These are phyloP conservation scores for Caenorhabditis wallacei DNA, from an alignment of 2,888 invertebrate genomes.

Conservation along the genomic window DNA sequence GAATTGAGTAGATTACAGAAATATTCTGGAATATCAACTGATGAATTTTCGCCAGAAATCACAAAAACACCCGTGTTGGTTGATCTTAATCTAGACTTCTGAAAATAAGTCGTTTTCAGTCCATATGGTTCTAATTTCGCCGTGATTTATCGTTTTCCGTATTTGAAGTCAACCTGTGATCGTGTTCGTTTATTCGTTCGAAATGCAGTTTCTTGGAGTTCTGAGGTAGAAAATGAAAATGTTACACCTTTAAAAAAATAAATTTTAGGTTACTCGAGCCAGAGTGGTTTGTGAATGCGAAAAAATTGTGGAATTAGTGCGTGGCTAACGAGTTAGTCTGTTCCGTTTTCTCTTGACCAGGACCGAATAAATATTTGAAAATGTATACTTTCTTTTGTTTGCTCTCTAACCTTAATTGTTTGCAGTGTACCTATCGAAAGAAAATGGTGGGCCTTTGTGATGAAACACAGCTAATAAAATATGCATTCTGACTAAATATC, in stretches of 20 bases:
- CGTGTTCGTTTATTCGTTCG: constrained; percentile 53
- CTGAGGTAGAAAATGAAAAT: constrained; percentile 22
- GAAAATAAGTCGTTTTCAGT: too few relatives aligned
- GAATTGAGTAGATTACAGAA: constrained; percentile 53
- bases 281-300: constrained; percentile 59
- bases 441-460: neutral
- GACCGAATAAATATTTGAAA: constrained; percentile 43
- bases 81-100: neutral
- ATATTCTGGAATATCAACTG: constrained; percentile 55
- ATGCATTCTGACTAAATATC: constrained; percentile 4
- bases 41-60: constrained; percentile 46
- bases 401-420: constrained; percentile 19
- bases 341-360: constrained; percentile 32
- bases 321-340: constrained; percentile 10
- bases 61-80: constrained; percentile 40
- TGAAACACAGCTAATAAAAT: constrained; percentile 18
- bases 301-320: constrained; percentile 34
- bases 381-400: constrained; percentile 20
- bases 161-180: constrained; percentile 53
- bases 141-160: constrained; percentile 40
- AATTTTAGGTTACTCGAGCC: constrained; percentile 40
- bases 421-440: constrained; percentile 32
- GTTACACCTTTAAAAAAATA: neutral
- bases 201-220: constrained; percentile 62
- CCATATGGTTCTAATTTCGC: constrained; percentile 28